A percentile compares a stretch with the other conserved stretches of the same genome.
Conservation (phyloP, 1,140 invertebrate species). For the Drosophila willistoni region DNA sequence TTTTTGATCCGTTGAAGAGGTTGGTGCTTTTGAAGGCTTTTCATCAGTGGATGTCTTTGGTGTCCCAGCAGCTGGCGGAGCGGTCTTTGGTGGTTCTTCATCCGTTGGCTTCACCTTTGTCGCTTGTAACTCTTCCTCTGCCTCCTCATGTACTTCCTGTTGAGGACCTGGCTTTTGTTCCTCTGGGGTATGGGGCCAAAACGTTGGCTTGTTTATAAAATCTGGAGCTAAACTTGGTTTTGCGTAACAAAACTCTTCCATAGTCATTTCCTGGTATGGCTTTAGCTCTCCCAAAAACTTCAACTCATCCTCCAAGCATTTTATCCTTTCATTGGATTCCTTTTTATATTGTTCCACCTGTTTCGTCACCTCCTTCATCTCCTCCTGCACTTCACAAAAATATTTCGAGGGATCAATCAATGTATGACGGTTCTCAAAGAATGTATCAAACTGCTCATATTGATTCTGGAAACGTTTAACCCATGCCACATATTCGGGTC, state of each 20-base stretch:
- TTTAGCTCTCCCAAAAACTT: conserved; percentile 29
- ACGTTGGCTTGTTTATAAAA: conserved; percentile 88
- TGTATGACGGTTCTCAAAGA: conserved; percentile 56
- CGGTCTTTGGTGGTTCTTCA: conserved; percentile 13
- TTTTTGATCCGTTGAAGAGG: background rate
- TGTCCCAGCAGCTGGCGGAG: background rate
- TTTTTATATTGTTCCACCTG: conserved; percentile 42
- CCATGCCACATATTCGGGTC: conserved; percentile 50
- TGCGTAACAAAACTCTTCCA: conserved; percentile 91
- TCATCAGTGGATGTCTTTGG: background rate
- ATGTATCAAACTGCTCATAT: conserved; percentile 60
- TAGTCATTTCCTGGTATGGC: conserved; percentile 92
- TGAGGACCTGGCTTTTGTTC: conserved; percentile 82
- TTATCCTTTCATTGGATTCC: conserved; percentile 58
- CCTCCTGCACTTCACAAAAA: conserved; percentile 37
- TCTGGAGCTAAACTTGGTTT: conserved; percentile 89
- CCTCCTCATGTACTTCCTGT: conserved; percentile 25
- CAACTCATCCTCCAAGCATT: conserved; percentile 14
- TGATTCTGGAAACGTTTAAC: conserved; percentile 52
- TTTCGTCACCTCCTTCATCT: conserved; percentile 29
- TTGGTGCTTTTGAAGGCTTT: background rate
- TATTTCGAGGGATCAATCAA: conserved; percentile 58
- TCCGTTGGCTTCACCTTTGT: no score
- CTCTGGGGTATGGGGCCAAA: conserved; percentile 89
- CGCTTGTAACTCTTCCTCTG: conserved; percentile 3